A percentile compares a stretch with the other conserved stretches of the same genome.
Conservation (phyloP, 1,140 invertebrate genomes). For the Lasaia peninsularis region DNA sequence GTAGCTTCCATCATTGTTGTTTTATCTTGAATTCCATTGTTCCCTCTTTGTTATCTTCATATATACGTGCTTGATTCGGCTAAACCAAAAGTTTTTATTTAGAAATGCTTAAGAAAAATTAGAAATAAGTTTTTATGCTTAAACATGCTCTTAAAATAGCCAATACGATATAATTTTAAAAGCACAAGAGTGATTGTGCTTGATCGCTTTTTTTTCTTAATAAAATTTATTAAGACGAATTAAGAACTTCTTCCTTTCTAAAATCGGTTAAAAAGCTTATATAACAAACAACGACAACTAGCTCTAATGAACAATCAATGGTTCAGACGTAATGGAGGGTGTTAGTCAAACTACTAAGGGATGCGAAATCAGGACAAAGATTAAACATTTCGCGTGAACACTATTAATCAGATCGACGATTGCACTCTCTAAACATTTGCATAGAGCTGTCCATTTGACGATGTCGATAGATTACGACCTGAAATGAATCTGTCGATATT, state of each 20-base stretch:
- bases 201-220: no score
- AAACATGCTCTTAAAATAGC: no score
- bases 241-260: no score
- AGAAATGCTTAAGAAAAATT: no score
- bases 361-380: slow-evolving; percentile 58
- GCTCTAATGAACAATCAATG: slow-evolving; percentile 41
- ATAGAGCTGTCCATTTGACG: slow-evolving; percentile 31
- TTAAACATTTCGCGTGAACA: slow-evolving; percentile 71
- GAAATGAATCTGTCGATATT: no score
- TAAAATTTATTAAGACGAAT: no score
- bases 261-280: no score
- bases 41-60: not conserved
- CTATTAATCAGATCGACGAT: slow-evolving; percentile 76
- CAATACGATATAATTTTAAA: no score
- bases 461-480: slow-evolving; percentile 27
- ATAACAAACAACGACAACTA: slow-evolving; percentile 17
- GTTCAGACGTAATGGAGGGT: slow-evolving; percentile 58
- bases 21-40: slow-evolving; percentile 20
- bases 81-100: no score
- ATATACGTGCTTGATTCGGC: not conserved
- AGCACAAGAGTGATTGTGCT: no score
- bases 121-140: no score
- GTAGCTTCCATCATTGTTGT: slow-evolving; percentile 17
- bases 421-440: slow-evolving; percentile 67
- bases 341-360: slow-evolving; percentile 36